Evolutionary conservation across 2,797 vertebrate genomes (phyloP), one percentile per base, ranked within the genome.

Genomic region (Poecilia velifera): DNA sequence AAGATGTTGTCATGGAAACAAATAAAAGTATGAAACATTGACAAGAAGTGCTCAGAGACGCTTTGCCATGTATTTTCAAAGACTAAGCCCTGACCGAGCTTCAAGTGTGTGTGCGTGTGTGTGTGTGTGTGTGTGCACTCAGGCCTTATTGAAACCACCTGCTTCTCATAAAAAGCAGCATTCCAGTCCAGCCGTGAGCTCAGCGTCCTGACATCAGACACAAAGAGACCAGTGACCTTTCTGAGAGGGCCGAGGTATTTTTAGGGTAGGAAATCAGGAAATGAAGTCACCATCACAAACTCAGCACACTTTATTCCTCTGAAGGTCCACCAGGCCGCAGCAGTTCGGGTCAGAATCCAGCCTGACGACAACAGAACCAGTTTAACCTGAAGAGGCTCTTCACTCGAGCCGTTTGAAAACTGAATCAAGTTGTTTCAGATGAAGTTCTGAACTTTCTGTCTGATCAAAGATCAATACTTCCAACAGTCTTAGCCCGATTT

Each of bases 151-250:
- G 68, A 71, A 71, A 71, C 68, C 68, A 71, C 68, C 68, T 71
- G 68, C 68, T 53, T 74, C 72, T 53, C 20, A 74, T 74, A 74
- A 55, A 74, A 74, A 39, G 72, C 49, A 55, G 72, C 72, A 55
- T 53, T 53, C 28, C 74, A 62, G 72, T 45, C 43, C 72, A 62
- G 22, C 4, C 77, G 13, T 62, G 72, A 55, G 51, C 72, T 39
- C 31, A n/a, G 22, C 47, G 34, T 53, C 31, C 47, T 51, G 47
- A 71, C 68, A 71, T 71, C 43, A 71, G 43, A 71, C 68, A n/a
- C 41, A 71, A 46, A 45, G 43, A 71, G 72, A 74, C 34, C 72
- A n/a, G 34, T 55, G 72, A 74, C 72, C 72, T 74, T 74, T 74
- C 51, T 51, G 16, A 74, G 53, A 12, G 31, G 22, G 45, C 49